Conservation (phyloP, 2,888 invertebrate species). For the Neoscelio sp. region DNA sequence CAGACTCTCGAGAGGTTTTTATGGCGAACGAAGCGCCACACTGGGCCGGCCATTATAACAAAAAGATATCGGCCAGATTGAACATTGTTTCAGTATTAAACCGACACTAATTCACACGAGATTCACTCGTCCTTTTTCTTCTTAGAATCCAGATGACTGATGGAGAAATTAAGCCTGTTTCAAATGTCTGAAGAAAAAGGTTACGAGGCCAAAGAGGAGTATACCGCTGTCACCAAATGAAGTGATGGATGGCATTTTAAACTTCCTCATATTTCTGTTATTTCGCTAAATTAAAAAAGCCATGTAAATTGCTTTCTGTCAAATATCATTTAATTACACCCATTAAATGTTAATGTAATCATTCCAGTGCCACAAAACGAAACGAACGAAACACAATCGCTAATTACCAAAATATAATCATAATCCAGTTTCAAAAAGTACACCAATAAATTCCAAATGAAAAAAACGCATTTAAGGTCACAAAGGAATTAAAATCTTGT, state of each 20-base stretch:
- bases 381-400: too few relatives aligned
- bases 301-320: conserved; percentile 28
- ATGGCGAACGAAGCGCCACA: conserved; percentile 14
- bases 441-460: too few relatives aligned
- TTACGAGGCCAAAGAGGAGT: conserved; percentile 38
- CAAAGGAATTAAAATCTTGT: conserved; percentile 1
- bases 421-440: too few relatives aligned
- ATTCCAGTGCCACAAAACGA: too few relatives aligned
- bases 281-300: conserved; percentile 23
- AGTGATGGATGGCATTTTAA: conserved; percentile 49
- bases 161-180: conserved; percentile 72
- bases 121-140: conserved; percentile 64
- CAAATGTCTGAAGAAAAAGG: conserved; percentile 56
- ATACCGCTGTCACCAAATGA: conserved; percentile 37
- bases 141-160: conserved; percentile 73
- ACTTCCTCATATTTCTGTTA: conserved; percentile 39
- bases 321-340: conserved; percentile 32
- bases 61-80: conserved; percentile 57
- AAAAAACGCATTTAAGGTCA: too few relatives aligned
- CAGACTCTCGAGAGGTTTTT: conserved; percentile 39
- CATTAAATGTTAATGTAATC: conserved; percentile 37
- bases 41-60: conserved; percentile 12
- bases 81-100: conserved; percentile 75
- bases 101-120: conserved; percentile 76
- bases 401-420: too few relatives aligned